Conservation (phyloP, 2,797 vertebrate species). For the Nasua narica region DNA sequence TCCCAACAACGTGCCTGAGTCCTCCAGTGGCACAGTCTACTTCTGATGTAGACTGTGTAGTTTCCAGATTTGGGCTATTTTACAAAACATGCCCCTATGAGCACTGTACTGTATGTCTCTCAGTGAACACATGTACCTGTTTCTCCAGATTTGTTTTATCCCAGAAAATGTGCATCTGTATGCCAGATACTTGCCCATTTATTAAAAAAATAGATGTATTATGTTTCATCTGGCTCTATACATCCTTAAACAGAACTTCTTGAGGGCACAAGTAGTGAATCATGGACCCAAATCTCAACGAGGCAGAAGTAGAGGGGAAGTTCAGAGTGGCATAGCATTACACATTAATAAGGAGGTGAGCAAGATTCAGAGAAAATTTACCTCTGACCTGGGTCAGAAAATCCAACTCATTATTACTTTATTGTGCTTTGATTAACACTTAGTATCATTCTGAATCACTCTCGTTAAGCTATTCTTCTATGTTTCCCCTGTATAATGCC, state of each 20-base stretch:
- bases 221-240: not conserved
- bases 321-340: not conserved
- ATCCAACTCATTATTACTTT: constrained; percentile 36
- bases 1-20: accelerated
- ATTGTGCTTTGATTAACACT: constrained; percentile 54
- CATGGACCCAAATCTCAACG: not conserved
- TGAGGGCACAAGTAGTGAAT: not conserved
- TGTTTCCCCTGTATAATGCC: constrained; percentile 20
- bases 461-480: constrained; percentile 29
- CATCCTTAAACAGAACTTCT: not conserved
- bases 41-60: accelerated
- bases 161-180: not conserved
- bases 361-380: not conserved
- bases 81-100: not conserved
- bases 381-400: not conserved
- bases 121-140: accelerated
- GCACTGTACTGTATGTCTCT: not conserved
- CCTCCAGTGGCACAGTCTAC: not conserved
- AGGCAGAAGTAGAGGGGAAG: not conserved
- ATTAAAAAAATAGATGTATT: not conserved
- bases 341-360: not conserved
- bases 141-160: not conserved
- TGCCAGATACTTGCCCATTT: not conserved
- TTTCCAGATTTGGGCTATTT: not conserved
- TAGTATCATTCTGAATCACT: constrained; percentile 52